phyloP scores from a whole-genome alignment of 2,888 invertebrate genomes.

The Noctua pronuba region DNA sequence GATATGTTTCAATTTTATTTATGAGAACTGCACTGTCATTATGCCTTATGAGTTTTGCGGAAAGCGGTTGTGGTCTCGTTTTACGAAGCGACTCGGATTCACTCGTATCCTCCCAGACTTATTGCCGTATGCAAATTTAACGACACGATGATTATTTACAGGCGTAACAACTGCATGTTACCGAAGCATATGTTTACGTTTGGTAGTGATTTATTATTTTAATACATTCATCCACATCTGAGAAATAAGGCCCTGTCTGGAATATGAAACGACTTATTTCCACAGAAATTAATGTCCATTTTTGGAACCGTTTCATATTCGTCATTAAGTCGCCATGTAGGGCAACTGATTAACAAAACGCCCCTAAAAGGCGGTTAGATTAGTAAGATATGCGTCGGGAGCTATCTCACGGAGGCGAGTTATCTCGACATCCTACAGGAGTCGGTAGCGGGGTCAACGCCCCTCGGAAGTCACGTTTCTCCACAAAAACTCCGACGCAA shows the following conservation, averaged over 20 bases:
- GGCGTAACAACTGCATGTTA: conserved; percentile 73
- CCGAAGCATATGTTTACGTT: conserved; percentile 69
- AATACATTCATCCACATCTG: conserved; percentile 48
- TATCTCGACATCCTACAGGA: conserved; percentile 82
- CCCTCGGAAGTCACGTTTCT: conserved; percentile 83
- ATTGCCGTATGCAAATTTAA: conserved; percentile 84
- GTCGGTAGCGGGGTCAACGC: conserved; percentile 83
- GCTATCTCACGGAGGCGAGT: conserved; percentile 76
- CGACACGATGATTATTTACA: conserved; percentile 81
- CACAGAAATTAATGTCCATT: conserved; percentile 60
- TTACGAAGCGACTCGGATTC: conserved; percentile 75
- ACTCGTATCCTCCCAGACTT: conserved; percentile 78
- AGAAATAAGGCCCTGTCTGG: conserved; percentile 24
- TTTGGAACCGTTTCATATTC: conserved; percentile 61
- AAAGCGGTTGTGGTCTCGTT: conserved; percentile 75
- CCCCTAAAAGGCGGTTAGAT: conserved; percentile 72
- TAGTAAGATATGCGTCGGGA: conserved; percentile 77
- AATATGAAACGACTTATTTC: conserved; percentile 50
- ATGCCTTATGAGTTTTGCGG: conserved; percentile 75
- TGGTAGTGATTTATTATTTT: conserved; percentile 60
- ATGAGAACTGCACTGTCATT: conserved; percentile 68
- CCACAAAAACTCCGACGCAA: conserved; percentile 79
- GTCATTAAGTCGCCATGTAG: conserved; percentile 68
- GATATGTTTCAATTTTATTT: conserved; percentile 73
- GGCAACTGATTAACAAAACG: conserved; percentile 72